Evolutionary conservation across 2,797 vertebrate species (phyloP), one percentile per base, ranked within the genome.

Genomic region (Mormyrus hasselquistii): DNA sequence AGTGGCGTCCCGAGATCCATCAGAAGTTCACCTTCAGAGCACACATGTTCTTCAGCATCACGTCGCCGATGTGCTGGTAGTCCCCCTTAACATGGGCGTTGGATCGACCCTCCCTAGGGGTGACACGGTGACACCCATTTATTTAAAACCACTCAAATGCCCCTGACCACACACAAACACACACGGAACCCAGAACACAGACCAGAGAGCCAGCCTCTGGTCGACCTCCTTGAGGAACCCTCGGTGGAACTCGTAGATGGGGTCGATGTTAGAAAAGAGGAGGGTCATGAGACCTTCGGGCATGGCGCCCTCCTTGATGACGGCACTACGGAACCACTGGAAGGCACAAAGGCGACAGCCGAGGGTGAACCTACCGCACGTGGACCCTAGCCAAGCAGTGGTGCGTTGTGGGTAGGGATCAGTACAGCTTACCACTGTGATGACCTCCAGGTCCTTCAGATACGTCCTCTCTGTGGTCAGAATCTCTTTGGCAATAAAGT

Each of bases 401-500:
- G 44, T 65, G n/a, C 62, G 52, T 88, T n/a, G 47, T n/a, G 19
- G 79, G 88, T 10, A 91, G 34, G 22, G 59, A 62, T 19, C 25
- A 41, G 38, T 38, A 62, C 49, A 87, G 53, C 97, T 95, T 95
- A 99, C 98, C 97, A 99, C 97, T 1, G 98, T 98, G 90, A 99
- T 97, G 88, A 99, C 98, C 94, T 99, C 98, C n/a, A 99, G 94
- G 92, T 99, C 99, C 91, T 99, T 99, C 86, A 99, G 92, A 91
- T 98, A 97, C 0, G 98, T 99, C n/a, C 98, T 94, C 90, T 99
- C 98, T 8, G 99, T 99, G 91, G 97, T 97, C 9, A 99, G 96
- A 93, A 99, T 98, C 96, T 99, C 99, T 95, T 99, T 98, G 89
- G 97, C 97, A 93, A 99, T 98, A 93, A 98, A 99, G 92, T 98